Evolutionary conservation across 2,888 invertebrate species (phyloP).

Genomic region (Lumbricus terrestris): DNA sequence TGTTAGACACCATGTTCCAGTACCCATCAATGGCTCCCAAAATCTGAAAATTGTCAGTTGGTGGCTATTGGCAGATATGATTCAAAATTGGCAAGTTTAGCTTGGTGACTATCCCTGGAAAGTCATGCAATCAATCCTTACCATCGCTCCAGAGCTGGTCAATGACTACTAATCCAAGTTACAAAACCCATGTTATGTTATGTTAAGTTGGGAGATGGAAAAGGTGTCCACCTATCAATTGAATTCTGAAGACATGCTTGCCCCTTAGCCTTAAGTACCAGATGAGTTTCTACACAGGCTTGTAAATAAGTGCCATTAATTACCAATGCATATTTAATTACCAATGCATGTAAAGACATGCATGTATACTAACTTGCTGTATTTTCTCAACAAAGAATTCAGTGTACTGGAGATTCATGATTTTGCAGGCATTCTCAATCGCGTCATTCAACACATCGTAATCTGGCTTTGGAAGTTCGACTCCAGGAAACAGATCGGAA

Average conservation of each 20-base stretch:
- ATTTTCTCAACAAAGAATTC: conserved; percentile 85
- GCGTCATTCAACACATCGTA: conserved; percentile 58
- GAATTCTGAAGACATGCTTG: neutral
- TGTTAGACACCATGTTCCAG: neutral
- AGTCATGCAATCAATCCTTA: neutral
- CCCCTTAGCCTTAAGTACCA: neutral
- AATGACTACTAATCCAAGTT: neutral
- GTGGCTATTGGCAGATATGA: neutral
- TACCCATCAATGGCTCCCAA: neutral
- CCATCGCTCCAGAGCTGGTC: neutral
- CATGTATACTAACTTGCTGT: conserved; percentile 66
- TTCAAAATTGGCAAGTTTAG: neutral
- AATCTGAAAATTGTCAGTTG: neutral
- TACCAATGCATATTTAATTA: neutral
- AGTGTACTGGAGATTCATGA: conserved; percentile 78
- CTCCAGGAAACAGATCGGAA: conserved; percentile 20
- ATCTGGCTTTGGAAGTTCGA: conserved; percentile 52
- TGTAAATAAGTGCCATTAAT: neutral
- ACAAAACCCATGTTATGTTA: too few species aligned
- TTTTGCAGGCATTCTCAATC: conserved; percentile 56
- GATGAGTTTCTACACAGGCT: neutral
- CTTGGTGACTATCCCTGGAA: neutral
- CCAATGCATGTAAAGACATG: neutral
- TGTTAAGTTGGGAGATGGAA: too few species aligned
- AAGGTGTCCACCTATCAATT: neutral